These are phyloP conservation scores for Entomobrya proxima DNA, from an alignment of 2,888 invertebrate species.

Conservation along the genomic window DNA sequence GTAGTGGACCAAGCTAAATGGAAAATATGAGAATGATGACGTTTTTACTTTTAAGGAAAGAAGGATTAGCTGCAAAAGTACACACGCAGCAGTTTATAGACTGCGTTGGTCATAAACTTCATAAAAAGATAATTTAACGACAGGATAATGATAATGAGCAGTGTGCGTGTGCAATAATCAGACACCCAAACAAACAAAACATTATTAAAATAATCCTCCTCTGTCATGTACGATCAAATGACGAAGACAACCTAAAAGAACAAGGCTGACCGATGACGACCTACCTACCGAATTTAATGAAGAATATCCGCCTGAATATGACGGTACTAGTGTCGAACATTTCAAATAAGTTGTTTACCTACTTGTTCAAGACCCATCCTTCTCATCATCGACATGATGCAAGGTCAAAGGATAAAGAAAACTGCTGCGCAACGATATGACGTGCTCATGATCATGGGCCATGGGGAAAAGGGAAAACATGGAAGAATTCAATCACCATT, in stretches of 20 bases:
- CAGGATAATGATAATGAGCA: slow-evolving; percentile 36
- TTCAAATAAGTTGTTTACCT: slow-evolving; percentile 38
- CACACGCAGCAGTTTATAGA: too few species aligned
- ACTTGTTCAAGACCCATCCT: not conserved
- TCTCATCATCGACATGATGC: not conserved
- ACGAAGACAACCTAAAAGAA: not conserved
- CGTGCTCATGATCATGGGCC: too few species aligned
- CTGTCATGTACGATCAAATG: not conserved
- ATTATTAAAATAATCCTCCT: slow-evolving; percentile 13
- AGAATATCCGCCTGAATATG: not conserved
- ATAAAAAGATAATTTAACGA: slow-evolving; percentile 38
- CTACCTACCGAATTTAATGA: not conserved
- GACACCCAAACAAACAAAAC: slow-evolving; percentile 26
- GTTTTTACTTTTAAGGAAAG: slow-evolving; percentile 51
- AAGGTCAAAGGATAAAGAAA: slow-evolving; percentile 24
- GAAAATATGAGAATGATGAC: not conserved
- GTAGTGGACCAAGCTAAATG: not conserved
- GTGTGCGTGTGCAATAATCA: slow-evolving; percentile 29
- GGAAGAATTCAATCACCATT: slow-evolving; percentile 3
- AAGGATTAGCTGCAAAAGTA: slow-evolving; percentile 13
- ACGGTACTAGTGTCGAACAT: slow-evolving; percentile 27
- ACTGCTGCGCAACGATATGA: too few species aligned
- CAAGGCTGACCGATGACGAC: not conserved
- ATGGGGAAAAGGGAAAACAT: not conserved
- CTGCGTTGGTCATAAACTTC: slow-evolving; percentile 20